Conservation (phyloP, 1,140 invertebrate genomes). For the Megalopta genalis region DNA sequence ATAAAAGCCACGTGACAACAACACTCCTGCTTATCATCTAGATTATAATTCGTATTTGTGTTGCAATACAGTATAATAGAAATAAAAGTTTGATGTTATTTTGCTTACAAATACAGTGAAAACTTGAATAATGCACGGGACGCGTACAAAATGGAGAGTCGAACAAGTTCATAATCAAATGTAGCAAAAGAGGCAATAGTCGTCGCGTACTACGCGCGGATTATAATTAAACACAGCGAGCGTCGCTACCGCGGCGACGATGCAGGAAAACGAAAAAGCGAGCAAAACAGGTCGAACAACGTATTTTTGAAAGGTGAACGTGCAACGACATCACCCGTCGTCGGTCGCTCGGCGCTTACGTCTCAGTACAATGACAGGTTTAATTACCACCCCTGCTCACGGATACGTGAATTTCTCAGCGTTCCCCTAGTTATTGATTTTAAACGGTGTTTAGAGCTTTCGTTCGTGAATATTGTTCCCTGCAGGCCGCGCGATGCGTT, state of each 20-base stretch:
- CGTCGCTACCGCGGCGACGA: conserved; percentile 40
- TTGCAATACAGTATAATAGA: no score
- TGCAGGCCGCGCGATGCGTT: neutral
- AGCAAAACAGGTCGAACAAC: conserved; percentile 30
- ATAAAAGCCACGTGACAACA: no score
- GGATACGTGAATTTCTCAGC: conserved; percentile 29
- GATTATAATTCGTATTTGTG: no score
- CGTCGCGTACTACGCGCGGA: no score
- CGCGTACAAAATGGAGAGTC: no score
- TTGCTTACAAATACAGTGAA: no score
- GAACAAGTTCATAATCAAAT: no score
- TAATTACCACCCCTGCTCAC: conserved; percentile 46
- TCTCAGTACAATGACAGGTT: conserved; percentile 58
- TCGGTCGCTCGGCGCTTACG: conserved; percentile 20
- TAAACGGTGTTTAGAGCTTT: conserved; percentile 12
- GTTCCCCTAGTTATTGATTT: conserved; percentile 40
- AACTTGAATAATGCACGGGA: no score
- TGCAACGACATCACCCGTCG: conserved; percentile 34
- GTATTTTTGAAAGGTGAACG: conserved; percentile 45
- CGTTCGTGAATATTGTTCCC: neutral
- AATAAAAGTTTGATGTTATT: no score
- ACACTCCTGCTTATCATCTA: no score
- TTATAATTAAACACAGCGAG: neutral
- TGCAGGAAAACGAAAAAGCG: conserved; percentile 33
- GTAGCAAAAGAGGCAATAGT: no score